Base-by-base conservation (phyloP, 2,888 invertebrate genomes). In the Lepetodrilus schrolli region DNA sequence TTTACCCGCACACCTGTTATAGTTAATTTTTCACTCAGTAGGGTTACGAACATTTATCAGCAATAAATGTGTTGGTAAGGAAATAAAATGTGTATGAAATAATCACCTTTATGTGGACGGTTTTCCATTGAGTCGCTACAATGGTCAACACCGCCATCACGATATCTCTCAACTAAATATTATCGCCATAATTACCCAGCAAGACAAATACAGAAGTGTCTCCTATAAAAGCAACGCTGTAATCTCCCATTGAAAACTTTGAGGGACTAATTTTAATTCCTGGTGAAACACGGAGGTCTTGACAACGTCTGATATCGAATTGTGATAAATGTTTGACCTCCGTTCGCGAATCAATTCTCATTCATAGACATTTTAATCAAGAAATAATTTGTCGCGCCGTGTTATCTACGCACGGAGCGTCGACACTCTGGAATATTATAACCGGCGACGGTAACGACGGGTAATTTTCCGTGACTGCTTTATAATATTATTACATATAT, bases 351-450 rank as follows among this genome's bases (percentile, higher is more conserved):
- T 58, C 58, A 58, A 58, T 58, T 58, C 58, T 30, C 30, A 58
- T 58, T 34, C 58, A 58, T 58, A 58, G 58, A 58, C n/a, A 58
- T 58, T 58, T 58, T 58, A 58, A 58, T 58, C 58, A 58, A 58
- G 58, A 58, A 30, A 23, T 58, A 58, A 58, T 58, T 58, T 58
- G 58, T 58, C 58, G n/a, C 58, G 58, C 58, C 58, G 58, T 30
- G 58, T 58, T 58, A 58, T 58, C 58, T 10, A 7, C 17, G 21
- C 1, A n/a, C 17, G 21, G 4, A n/a, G 8, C 34, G 58, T 58
- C 58, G 58, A 43, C 30, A 17, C 34, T 4, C 17, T 68, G 43
- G 43, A 43, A 13, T 1, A 47, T 69, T 69, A n/a, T n/a, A n/a
- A 43, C 20, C n/a, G 47, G 13, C n/a, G 13, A 43, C 47, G 13